Evolutionary conservation across 1,140 invertebrate species (phyloP).

Genomic region (Vanessa tameamea): DNA sequence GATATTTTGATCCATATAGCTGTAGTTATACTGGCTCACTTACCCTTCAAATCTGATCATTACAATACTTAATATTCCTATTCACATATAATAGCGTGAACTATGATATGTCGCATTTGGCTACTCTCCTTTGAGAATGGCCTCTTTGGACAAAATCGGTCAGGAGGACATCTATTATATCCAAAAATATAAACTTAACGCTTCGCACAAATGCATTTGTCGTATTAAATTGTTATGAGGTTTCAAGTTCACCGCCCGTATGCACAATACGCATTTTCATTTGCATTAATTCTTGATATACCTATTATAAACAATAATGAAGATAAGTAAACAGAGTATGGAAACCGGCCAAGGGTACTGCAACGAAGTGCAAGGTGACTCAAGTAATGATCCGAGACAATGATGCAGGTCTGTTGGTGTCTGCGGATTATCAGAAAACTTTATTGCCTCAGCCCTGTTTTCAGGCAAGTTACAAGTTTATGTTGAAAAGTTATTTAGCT

Average conservation of each 20-base stretch:
- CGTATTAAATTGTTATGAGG: background rate
- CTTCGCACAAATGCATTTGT: background rate
- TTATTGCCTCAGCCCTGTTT: slow-evolving; percentile 28
- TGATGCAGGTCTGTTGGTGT: slow-evolving; percentile 36
- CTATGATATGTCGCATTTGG: too few species aligned
- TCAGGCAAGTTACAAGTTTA: background rate
- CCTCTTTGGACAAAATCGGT: too few species aligned
- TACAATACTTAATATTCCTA: too few species aligned
- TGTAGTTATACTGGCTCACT: too few species aligned
- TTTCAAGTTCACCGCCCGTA: slow-evolving; percentile 27
- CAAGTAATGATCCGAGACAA: slow-evolving; percentile 36
- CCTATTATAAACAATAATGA: slow-evolving; percentile 45
- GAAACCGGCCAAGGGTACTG: slow-evolving; percentile 60
- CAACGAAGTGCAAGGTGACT: slow-evolving; percentile 44
- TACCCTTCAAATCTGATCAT: too few species aligned
- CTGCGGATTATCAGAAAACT: slow-evolving; percentile 41
- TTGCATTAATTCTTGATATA: slow-evolving; percentile 19
- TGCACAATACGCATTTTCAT: slow-evolving; percentile 2
- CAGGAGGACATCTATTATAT: too few species aligned
- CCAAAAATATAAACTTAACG: background rate
- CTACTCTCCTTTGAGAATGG: too few species aligned
- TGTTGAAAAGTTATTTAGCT: background rate
- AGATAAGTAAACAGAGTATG: slow-evolving; percentile 50
- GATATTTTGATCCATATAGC: too few species aligned
- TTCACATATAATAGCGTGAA: too few species aligned